Evolutionary conservation across 2,113 vertebrate genomes (phyloP).

Genomic region (Colaptes auratus): DNA sequence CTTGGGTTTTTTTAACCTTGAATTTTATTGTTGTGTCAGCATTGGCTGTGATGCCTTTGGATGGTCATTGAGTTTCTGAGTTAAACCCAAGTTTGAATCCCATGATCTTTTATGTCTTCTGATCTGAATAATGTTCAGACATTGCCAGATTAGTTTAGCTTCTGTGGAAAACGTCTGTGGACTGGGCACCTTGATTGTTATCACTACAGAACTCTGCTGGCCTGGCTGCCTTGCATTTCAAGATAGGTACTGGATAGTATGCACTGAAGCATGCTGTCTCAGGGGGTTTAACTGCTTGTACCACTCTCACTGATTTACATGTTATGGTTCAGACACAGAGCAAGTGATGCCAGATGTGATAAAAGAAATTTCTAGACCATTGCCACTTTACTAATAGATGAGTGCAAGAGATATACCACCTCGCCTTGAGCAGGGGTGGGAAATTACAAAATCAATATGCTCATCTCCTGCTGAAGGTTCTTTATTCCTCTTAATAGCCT

Average conservation of each 20-base stretch:
- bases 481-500: background rate
- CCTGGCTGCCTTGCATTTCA: background rate
- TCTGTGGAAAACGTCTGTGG: background rate
- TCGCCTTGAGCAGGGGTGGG: background rate
- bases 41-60: background rate
- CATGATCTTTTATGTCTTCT: accelerated
- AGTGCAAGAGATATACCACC: background rate
- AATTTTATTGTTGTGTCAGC: background rate
- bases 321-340: background rate
- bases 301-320: background rate
- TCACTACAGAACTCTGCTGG: background rate
- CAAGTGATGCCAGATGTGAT: background rate
- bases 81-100: background rate
- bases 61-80: background rate
- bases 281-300: background rate
- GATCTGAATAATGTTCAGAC: background rate
- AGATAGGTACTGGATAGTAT: background rate
- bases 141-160: background rate
- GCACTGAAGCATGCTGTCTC: background rate
- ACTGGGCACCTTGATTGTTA: background rate
- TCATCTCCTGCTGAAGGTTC: background rate
- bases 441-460: background rate
- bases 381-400: background rate
- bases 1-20: background rate
- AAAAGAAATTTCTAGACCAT: background rate